phyloP scores from a whole-genome alignment of 1,140 invertebrate species.

The Pogonomyrmex barbatus region DNA sequence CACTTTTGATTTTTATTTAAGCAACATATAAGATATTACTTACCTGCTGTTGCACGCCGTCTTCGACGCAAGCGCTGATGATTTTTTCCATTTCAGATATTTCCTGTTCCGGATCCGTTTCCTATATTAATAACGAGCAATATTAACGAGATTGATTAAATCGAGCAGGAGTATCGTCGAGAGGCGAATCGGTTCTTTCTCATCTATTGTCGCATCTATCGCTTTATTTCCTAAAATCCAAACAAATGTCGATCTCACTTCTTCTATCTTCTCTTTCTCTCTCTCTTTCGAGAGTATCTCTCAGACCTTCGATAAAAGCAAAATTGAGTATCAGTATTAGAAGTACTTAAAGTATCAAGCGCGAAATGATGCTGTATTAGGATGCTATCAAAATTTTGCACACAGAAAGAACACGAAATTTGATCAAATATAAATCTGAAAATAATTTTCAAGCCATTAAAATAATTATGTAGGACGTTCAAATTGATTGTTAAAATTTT shows the following conservation, averaged over 20 bases:
- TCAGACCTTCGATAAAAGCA: not conserved
- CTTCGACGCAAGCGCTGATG: constrained; percentile 79
- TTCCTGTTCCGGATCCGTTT: not conserved
- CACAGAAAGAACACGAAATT: too few relatives aligned
- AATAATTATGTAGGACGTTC: too few relatives aligned
- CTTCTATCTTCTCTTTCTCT: not conserved
- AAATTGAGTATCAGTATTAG: not conserved
- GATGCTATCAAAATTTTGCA: not conserved
- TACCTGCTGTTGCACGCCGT: constrained; percentile 81
- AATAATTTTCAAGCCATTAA: too few relatives aligned
- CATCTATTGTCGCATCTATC: not conserved
- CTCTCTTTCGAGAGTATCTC: not conserved
- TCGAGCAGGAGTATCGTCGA: not conserved
- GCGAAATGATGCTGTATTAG: not conserved
- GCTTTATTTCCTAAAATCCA: constrained; percentile 41
- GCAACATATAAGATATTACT: constrained; percentile 29
- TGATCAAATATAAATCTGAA: too few relatives aligned
- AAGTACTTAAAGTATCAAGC: not conserved
- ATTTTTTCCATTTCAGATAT: constrained; percentile 75
- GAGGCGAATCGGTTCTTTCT: not conserved
- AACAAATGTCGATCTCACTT: constrained; percentile 16
- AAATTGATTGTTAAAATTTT: too few relatives aligned
- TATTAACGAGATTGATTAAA: constrained; percentile 26
- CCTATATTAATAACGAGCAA: constrained; percentile 25
- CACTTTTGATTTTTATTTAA: not conserved